Evolutionary conservation across 2,113 vertebrate genomes (phyloP), one percentile per base, ranked within the genome.

Genomic region (Odocoileus hemionus): DNA sequence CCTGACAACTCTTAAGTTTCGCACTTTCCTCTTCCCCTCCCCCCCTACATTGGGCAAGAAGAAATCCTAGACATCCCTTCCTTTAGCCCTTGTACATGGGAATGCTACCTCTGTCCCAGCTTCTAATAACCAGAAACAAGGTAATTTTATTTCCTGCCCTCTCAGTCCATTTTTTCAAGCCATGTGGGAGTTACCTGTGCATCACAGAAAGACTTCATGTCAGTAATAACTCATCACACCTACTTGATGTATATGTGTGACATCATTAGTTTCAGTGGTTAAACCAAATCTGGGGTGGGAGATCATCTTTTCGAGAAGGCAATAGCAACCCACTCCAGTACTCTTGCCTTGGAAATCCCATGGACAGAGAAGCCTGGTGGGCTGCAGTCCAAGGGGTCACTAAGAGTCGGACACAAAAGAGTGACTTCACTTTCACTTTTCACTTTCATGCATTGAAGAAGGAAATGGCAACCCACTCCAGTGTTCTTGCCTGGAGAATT

Each of bases 351-450:
- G 17, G 1, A 36, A 36, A 67, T 36, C 64, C 64, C 8, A 36
- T 67, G 33, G 64, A 67, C 0, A 0, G 61, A n/a, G 30, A 21
- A 36, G 9, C 8, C 33, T 67, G 17, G 33, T 21, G 2, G 33
- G 33, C 17, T 67, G 64, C 64, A 67, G 33, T 67, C 7, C 17
- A n/a, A 10, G 64, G 33, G 33, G 33, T 67, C 4, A 2, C 64
- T n/a, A n/a, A 67, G 64, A 11, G 17, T 21, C 9, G 4, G 8
- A 67, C 33, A 67, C 19, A 9, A 36, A 33, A 10, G 33, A n/a
- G 3, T 0, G 33, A 67, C 33, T 21, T 67, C 17, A 36, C 64
- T 36, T 67, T 67, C 33, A n/a, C 33, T 67, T 19, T 36, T 67
- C 33, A 67, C 4, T 36, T 67, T 21, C 17, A 36, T 67, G 33